These are phyloP conservation scores for Xanthia togata DNA, from an alignment of 2,888 invertebrate genomes.

Conservation along the genomic window DNA sequence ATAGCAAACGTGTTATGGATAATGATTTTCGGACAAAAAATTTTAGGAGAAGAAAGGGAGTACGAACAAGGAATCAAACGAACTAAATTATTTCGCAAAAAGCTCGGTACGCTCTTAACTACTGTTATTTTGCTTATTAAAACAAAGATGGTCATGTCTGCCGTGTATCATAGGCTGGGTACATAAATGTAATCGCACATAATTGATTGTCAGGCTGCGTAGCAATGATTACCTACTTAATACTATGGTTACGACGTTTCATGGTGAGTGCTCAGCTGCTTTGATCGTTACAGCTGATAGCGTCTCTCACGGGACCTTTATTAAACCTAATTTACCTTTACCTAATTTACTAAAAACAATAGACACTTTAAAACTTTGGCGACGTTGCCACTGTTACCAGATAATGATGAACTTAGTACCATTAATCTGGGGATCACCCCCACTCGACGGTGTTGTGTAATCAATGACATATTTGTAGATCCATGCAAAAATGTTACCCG, in stretches of 20 bases:
- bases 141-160: not conserved
- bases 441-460: not conserved
- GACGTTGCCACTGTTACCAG: not conserved
- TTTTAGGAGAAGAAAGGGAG: too few relatives aligned
- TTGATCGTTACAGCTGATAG: constrained; percentile 26
- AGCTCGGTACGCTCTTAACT: too few relatives aligned
- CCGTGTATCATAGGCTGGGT: constrained; percentile 1
- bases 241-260: constrained; percentile 31
- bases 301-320: not conserved
- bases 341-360: not conserved
- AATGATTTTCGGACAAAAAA: too few relatives aligned
- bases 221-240: constrained; percentile 44
- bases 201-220: constrained; percentile 30
- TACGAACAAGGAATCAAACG: too few relatives aligned
- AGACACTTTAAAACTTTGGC: not conserved
- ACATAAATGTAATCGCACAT: constrained; percentile 32
- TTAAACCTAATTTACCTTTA: too few relatives aligned
- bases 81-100: too few relatives aligned
- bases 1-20: too few relatives aligned
- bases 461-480: not conserved
- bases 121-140: not conserved
- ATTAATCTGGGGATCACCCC: not conserved
- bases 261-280: constrained; percentile 39
- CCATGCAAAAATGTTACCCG: not conserved
- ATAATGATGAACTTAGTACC: not conserved